A percentile compares a stretch with the other conserved stretches of the same genome.
phyloP scores from a whole-genome alignment of 35 echinoderm and acorn worm species.

The Apostichopus californicus region DNA sequence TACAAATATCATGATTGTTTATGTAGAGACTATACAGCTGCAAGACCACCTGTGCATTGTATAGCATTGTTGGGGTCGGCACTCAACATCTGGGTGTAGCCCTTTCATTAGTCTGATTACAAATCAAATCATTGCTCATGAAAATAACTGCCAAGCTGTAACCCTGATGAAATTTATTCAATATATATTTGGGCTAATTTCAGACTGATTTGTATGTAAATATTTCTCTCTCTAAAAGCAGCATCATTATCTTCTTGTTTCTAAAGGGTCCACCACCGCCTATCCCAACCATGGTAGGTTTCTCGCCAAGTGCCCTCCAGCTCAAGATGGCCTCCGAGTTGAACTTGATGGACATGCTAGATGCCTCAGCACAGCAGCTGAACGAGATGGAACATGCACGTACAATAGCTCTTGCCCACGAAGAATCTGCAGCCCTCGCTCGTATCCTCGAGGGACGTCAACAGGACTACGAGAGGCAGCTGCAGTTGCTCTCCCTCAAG shows the following conservation, averaged over 20 bases:
- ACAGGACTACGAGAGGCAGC: conserved; percentile 78
- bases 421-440: conserved; percentile 77
- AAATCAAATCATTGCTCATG: too few species aligned
- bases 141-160: too few species aligned
- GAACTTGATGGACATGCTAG: conserved; percentile 84
- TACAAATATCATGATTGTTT: too few species aligned
- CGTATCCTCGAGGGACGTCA: conserved; percentile 84
- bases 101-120: too few species aligned
- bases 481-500: conserved; percentile 91
- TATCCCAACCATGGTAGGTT: conserved; percentile 51
- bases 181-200: too few species aligned
- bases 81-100: too few species aligned
- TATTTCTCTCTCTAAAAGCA: too few species aligned
- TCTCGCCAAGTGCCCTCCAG: conserved; percentile 81
- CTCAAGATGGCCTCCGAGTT: conserved; percentile 91
- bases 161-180: too few species aligned
- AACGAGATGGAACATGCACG: conserved; percentile 76
- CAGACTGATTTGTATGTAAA: too few species aligned
- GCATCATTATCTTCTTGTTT: background rate
- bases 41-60: too few species aligned
- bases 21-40: too few species aligned
- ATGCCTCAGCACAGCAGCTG: conserved; percentile 73
- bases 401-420: conserved; percentile 85
- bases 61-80: too few species aligned
- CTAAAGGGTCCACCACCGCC: conserved; percentile 7